Conservation (phyloP, 2,888 invertebrate genomes). For the Caenorhabditis sp. region DNA sequence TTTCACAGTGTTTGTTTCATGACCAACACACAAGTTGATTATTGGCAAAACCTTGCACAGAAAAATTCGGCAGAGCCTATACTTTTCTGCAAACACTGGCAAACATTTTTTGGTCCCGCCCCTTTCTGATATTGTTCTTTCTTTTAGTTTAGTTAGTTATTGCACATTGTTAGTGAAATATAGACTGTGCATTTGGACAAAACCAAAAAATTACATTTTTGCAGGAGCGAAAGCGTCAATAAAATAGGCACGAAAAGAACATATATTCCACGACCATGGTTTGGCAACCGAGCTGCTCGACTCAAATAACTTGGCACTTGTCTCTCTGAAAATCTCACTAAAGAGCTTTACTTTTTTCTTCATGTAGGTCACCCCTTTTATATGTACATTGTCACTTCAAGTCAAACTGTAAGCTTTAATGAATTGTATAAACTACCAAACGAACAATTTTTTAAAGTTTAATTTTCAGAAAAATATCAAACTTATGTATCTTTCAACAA, state of each 20-base stretch:
- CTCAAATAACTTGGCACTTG: background rate
- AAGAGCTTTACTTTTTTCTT: conserved; percentile 6
- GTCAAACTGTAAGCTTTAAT: conserved; percentile 4
- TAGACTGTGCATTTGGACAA: no score
- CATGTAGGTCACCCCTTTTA: background rate
- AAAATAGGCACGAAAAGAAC: conserved; percentile 27
- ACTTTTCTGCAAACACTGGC: no score
- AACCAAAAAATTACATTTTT: conserved; percentile 1
- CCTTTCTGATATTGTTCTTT: no score
- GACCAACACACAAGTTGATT: no score
- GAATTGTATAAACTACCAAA: background rate
- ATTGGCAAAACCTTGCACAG: no score
- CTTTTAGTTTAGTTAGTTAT: no score
- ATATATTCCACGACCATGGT: conserved; percentile 47
- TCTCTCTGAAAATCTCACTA: background rate
- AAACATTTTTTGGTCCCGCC: background rate
- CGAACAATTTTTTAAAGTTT: background rate
- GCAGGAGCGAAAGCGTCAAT: conserved; percentile 28
- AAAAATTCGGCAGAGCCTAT: no score
- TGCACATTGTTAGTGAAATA: no score
- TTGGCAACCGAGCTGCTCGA: conserved; percentile 11
- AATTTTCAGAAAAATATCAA: background rate
- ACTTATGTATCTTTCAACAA: background rate
- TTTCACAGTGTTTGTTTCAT: no score
- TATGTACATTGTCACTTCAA: background rate